phyloP scores from a whole-genome alignment of 2,888 invertebrate species.

The Ochropleura plecta region DNA sequence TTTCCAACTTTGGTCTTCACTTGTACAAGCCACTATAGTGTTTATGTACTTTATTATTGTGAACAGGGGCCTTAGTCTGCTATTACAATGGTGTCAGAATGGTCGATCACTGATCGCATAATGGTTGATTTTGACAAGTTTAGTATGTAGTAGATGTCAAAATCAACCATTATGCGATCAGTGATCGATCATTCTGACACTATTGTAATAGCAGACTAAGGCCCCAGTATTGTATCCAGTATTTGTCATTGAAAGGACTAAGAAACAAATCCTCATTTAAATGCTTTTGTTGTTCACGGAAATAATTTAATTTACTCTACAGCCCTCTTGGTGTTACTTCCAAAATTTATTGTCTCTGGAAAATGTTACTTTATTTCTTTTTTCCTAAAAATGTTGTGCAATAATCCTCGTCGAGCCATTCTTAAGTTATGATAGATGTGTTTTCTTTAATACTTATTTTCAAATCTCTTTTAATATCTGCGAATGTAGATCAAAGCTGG shows the following conservation, averaged over 20 bases:
- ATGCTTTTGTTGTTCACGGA: conserved; percentile 34
- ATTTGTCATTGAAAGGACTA: conserved; percentile 19
- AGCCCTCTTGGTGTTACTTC: conserved; percentile 24
- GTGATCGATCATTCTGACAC: too few species aligned
- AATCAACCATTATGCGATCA: too few species aligned
- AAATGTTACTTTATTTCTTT: conserved; percentile 28
- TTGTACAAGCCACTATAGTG: conserved; percentile 19
- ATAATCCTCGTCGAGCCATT: conserved; percentile 1
- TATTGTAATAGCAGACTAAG: too few species aligned
- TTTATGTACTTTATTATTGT: background rate
- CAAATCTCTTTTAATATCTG: conserved; percentile 14
- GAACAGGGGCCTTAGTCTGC: too few species aligned
- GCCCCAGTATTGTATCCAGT: conserved; percentile 5
- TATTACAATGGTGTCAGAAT: too few species aligned
- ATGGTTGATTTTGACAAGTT: too few species aligned
- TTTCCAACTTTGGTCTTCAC: conserved; percentile 3
- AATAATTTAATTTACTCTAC: conserved; percentile 53
- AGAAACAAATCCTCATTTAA: conserved; percentile 47
- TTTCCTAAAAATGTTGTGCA: background rate
- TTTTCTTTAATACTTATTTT: conserved; percentile 16
- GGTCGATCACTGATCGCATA: too few species aligned
- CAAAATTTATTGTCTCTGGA: conserved; percentile 49
- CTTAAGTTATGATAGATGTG: conserved; percentile 6
- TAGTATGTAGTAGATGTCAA: too few species aligned
- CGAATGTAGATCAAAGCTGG: conserved; percentile 17